Evolutionary conservation across 2,113 vertebrate species (phyloP).

Genomic region (Rutilus rutilus): DNA sequence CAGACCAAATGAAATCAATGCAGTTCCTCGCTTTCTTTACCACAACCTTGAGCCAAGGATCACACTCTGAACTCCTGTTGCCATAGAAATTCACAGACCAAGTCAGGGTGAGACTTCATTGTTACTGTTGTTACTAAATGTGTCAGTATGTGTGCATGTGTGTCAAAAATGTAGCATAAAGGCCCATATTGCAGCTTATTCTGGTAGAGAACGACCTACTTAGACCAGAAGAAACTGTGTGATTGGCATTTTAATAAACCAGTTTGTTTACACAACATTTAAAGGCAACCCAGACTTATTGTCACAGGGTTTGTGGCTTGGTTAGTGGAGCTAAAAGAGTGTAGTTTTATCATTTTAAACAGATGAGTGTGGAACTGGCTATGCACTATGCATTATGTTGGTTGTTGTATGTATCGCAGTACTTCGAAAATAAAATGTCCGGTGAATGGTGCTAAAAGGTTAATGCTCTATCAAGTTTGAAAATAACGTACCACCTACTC

Average conservation of each 20-base stretch:
- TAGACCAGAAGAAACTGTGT: not conserved
- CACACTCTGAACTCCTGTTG: not conserved
- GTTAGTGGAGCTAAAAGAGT: too few relatives aligned
- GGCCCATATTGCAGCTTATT: not conserved
- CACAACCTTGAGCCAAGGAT: not conserved
- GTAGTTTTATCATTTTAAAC: too few relatives aligned
- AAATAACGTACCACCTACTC: too few relatives aligned
- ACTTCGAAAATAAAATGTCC: too few relatives aligned
- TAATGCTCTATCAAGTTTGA: too few relatives aligned
- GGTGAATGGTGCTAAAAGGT: too few relatives aligned
- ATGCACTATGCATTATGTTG: too few relatives aligned
- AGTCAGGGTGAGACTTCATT: not conserved
- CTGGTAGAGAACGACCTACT: not conserved
- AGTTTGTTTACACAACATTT: too few relatives aligned
- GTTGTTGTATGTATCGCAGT: too few relatives aligned
- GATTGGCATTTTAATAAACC: not conserved
- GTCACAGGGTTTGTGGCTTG: too few relatives aligned
- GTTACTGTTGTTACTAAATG: not conserved
- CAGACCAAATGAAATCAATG: constrained; percentile 24
- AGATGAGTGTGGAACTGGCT: too few relatives aligned
- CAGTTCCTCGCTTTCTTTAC: constrained; percentile 1
- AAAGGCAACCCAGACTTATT: too few relatives aligned
- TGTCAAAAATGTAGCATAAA: not conserved
- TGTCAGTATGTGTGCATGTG: not conserved
- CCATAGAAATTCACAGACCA: constrained; percentile 15